Evolutionary conservation across 1,140 invertebrate species (phyloP).

Genomic region (Drosophila setifemur): DNA sequence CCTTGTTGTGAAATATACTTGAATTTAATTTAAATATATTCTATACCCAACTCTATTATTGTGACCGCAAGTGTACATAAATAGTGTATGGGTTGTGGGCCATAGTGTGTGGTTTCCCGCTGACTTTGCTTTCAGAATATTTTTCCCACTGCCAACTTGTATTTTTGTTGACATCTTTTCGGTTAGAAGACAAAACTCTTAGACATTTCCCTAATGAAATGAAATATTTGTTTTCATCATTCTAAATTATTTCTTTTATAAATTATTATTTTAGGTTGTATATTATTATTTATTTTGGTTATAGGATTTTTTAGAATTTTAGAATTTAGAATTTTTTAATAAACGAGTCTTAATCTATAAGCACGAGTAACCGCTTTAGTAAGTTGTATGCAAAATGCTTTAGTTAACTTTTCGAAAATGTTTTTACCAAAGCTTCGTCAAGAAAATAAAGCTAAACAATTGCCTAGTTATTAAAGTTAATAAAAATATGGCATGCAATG

Average conservation of each 20-base stretch:
- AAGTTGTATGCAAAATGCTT: constrained; percentile 13
- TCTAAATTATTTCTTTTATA: too few species aligned
- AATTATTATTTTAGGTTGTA: too few species aligned
- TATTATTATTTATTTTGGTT: too few species aligned
- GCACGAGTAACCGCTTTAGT: neutral
- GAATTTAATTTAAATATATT: neutral
- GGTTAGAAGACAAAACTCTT: too few species aligned
- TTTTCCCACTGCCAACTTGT: too few species aligned
- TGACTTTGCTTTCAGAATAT: too few species aligned
- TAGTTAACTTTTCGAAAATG: constrained; percentile 17
- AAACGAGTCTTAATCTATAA: neutral
- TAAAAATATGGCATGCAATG: constrained; percentile 45
- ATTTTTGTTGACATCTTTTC: too few species aligned
- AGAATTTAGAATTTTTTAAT: neutral
- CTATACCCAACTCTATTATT: neutral
- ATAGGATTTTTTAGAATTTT: too few species aligned
- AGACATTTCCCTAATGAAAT: too few species aligned
- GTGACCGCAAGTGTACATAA: neutral
- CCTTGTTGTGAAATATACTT: too few species aligned
- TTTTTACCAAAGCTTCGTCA: constrained; percentile 25
- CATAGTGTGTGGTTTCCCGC: too few species aligned
- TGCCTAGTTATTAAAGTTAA: constrained; percentile 24
- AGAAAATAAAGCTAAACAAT: constrained; percentile 7
- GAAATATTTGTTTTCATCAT: too few species aligned
- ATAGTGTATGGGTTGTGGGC: neutral